phyloP scores from a whole-genome alignment of 2,888 invertebrate genomes.

The Dorcus hopei region DNA sequence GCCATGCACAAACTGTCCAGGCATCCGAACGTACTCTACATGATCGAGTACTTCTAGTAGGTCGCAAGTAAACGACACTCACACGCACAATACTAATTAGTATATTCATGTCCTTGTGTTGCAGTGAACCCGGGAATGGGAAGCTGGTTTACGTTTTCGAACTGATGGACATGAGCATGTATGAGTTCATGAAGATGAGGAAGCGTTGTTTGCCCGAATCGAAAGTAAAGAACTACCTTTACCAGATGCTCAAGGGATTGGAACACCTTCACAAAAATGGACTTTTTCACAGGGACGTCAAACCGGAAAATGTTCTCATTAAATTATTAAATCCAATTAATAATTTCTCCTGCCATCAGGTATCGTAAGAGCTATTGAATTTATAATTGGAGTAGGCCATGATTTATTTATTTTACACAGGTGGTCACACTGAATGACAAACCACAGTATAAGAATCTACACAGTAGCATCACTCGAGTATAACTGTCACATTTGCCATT shows the following conservation, averaged over 20 bases:
- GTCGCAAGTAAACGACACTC: constrained; percentile 32
- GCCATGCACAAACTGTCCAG: constrained; percentile 58
- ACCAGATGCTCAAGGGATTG: constrained; percentile 60
- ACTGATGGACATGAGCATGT: constrained; percentile 68
- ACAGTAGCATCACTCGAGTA: no score
- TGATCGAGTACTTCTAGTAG: constrained; percentile 63
- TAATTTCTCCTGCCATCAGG: no score
- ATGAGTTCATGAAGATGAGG: constrained; percentile 59
- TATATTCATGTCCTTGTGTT: constrained; percentile 14
- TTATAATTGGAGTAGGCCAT: no score
- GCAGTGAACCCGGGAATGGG: constrained; percentile 58
- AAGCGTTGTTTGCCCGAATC: constrained; percentile 52
- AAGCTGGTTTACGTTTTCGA: constrained; percentile 62
- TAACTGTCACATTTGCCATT: no score
- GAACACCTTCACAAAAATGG: constrained; percentile 62
- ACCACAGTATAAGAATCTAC: no score
- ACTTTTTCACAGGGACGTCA: constrained; percentile 66
- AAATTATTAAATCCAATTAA: constrained; percentile 44
- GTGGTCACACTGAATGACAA: no score
- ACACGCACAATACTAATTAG: constrained; percentile 5
- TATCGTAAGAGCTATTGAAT: no score
- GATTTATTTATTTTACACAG: no score
- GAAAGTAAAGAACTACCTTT: constrained; percentile 57
- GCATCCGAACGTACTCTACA: constrained; percentile 61
- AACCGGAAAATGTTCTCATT: constrained; percentile 68